Evolutionary conservation across 2,888 invertebrate species (phyloP), one percentile per base, ranked within the genome.

Genomic region (Meliscaeva auricollis): DNA sequence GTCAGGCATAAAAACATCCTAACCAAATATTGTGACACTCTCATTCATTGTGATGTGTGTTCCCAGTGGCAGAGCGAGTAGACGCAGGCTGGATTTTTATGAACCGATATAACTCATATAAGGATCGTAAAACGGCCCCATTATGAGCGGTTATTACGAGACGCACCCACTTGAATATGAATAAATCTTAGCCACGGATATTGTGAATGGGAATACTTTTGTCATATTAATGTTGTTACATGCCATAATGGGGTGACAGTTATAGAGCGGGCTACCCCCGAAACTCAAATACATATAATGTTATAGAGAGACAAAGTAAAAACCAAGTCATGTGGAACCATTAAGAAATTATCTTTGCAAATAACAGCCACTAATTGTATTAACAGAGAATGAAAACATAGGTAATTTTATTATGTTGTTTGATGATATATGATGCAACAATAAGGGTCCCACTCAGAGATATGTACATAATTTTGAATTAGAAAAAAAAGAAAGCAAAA

Each of bases 171-270:
- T 74, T 73, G 35, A 68, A 74, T 83, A 64, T 69, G 69, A 83
- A 83, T 79, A 79, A 79, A 78, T 83, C 68, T 54, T 77, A 77
- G 38, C 82, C 73, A 69, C 73, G 73, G 78, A 78, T 83, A 83
- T 83, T 78, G 56, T 75, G 68, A 64, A 50, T 66, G 82, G 66
- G 60, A 66, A 72, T 82, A 77, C 52, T 72, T 73, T 73, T 77
- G 77, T 82, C 77, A 77, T 60, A 75, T 78, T 79, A 83, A 74
- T 64, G 79, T 74, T 73, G 62, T 70, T 35, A 48, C 56, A 64
- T 74, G 64, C 64, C 44, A 70, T 83, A 83, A 83, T 74, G 83
- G 74, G 76, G 64, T 81, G 81, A 75, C 75, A 69, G 46, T 75
- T 75, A 75, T 69, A 75, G 2, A 26, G 68, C 35, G 54, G 41